Conservation (phyloP, 2,113 vertebrate genomes). For the Diphyllodes magnificus region DNA sequence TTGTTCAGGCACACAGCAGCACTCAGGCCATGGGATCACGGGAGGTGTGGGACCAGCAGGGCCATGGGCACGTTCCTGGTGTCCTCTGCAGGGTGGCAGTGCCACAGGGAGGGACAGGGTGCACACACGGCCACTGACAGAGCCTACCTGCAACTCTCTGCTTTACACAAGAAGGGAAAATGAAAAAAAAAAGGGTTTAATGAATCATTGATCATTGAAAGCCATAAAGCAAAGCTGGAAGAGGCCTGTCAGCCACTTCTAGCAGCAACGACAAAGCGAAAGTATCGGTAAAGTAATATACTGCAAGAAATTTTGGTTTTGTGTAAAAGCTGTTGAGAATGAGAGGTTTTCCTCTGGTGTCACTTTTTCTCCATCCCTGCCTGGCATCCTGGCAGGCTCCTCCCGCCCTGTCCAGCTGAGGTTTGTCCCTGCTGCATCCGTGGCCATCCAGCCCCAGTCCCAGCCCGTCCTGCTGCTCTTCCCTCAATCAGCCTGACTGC, state of each 20-base stretch:
- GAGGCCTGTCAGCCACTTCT: background rate
- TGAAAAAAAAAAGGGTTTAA: background rate
- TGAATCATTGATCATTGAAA: background rate
- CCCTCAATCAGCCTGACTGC: background rate
- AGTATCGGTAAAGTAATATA: background rate
- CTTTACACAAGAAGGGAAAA: background rate
- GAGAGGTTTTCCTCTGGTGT: background rate
- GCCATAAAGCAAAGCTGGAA: background rate
- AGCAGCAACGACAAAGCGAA: background rate
- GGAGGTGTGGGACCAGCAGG: background rate
- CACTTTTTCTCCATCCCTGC: background rate
- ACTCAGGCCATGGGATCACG: accelerated
- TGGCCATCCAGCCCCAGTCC: background rate
- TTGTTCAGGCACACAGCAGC: background rate
- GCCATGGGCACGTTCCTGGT: background rate
- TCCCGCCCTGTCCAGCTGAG: background rate
- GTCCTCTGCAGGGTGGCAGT: background rate
- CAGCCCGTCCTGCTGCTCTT: background rate
- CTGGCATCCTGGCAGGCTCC: background rate
- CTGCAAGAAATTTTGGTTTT: background rate
- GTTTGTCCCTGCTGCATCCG: background rate
- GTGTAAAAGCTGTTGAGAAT: background rate
- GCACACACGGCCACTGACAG: background rate
- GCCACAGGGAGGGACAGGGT: background rate
- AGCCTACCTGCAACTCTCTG: background rate